phyloP scores from a whole-genome alignment of 2,113 vertebrate genomes.

The Tetrao urogallus region DNA sequence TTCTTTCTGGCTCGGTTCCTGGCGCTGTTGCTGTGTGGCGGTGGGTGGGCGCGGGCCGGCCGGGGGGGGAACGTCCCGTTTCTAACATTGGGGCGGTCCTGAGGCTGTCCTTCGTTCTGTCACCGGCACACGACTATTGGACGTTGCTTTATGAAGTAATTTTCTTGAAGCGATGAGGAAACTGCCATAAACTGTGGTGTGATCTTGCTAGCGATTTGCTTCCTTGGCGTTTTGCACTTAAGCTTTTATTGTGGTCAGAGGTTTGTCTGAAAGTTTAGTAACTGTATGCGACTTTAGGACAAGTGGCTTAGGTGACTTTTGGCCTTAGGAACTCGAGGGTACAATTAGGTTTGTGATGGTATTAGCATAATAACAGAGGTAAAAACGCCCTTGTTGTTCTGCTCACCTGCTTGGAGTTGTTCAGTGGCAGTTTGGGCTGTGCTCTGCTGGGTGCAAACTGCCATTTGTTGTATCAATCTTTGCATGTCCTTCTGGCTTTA shows the following conservation, averaged over 20 bases:
- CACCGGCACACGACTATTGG: too few species aligned
- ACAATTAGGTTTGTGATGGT: not conserved
- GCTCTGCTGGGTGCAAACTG: accelerated
- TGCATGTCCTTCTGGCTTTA: not conserved
- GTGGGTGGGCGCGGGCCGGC: too few species aligned
- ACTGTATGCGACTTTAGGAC: not conserved
- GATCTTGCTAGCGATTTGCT: accelerated
- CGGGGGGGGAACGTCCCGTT: too few species aligned
- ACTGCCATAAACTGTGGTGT: not conserved
- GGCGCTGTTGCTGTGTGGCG: too few species aligned
- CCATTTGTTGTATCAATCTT: accelerated
- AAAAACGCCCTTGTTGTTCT: not conserved
- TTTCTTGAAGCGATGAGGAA: too few species aligned
- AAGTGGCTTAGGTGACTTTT: accelerated
- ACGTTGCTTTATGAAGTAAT: not conserved
- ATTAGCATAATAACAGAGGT: not conserved
- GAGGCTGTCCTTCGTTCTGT: too few species aligned
- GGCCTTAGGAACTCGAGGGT: accelerated
- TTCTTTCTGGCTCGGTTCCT: too few species aligned
- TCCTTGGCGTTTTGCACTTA: accelerated
- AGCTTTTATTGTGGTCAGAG: accelerated
- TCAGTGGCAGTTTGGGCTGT: not conserved
- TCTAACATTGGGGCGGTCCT: too few species aligned
- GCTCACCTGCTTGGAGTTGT: not conserved
- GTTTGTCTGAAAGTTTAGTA: not conserved